Evolutionary conservation across 2,888 invertebrate genomes (phyloP).

Genomic region (Mystacides longicornis): DNA sequence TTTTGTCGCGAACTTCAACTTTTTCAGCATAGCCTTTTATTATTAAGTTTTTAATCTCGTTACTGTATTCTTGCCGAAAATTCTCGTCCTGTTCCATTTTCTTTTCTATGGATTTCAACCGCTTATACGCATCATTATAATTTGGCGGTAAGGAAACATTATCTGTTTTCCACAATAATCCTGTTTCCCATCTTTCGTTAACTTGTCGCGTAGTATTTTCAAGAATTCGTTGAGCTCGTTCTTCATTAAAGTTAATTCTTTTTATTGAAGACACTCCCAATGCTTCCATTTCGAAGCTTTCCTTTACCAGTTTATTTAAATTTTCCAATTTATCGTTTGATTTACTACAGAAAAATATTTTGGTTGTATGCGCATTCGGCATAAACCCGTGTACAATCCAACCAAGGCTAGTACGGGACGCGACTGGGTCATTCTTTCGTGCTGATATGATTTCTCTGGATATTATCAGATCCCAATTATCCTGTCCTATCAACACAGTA

Average conservation of each 20-base stretch:
- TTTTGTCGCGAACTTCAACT: not conserved
- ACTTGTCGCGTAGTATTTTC: not conserved
- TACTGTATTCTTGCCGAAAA: conserved; percentile 17
- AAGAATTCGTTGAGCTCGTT: not conserved
- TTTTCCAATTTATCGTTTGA: not conserved
- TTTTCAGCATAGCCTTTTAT: conserved; percentile 15
- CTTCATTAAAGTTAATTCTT: not conserved
- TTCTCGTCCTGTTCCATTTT: conserved; percentile 20
- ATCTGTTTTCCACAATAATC: conserved; percentile 21
- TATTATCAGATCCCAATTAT: conserved; percentile 1
- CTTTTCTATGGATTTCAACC: conserved; percentile 18
- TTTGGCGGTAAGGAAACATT: conserved; percentile 11
- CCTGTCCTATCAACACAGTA: not conserved
- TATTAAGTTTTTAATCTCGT: conserved; percentile 17
- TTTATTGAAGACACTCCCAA: not conserved
- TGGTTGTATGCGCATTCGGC: not conserved
- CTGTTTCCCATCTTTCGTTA: conserved; percentile 15
- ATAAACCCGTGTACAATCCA: not conserved
- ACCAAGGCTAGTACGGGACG: not conserved
- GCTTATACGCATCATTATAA: conserved; percentile 12
- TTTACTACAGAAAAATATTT: not conserved
- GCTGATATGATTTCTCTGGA: not conserved
- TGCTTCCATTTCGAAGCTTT: not conserved
- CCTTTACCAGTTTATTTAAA: not conserved
- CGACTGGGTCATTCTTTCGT: not conserved